Base-by-base conservation (phyloP, 2,888 invertebrate species). In the Pecten maximus region DNA sequence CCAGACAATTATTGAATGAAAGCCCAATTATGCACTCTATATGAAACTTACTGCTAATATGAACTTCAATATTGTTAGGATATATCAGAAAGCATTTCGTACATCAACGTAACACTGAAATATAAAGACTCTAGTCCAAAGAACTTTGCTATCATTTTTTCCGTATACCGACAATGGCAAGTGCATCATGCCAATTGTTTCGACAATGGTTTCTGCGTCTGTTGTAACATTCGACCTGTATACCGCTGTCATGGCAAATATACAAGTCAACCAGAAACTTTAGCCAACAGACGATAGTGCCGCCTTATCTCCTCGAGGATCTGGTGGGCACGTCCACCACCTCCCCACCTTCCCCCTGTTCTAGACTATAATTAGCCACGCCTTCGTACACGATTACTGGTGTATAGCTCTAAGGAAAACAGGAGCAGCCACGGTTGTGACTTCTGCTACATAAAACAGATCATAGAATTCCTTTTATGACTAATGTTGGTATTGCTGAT, bases 401-500 rank as follows among this genome's bases (percentile, higher is more conserved):
- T 74, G 15, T 35, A 74, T 74, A 10, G 74, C 74, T 74, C 35
- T 12, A 74, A 74, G 74, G 74, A 28, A 74, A 74, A 74, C 74
- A 74, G n/a, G 28, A 28, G 23, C 74, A 35, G 74, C 35, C 28
- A 28, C 74, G 74, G 28, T 35, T 74, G 74, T 74, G 74, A 74
- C 74, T 74, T 74, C 74, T 74, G 74, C 74, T 74, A 74, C 74
- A 35, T 74, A 74, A 74, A 74, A 74, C 74, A 74, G 74, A 74
- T 74, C 74, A 74, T 74, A 15, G 74, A 74, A 74, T 74, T 74
- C 28, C 12, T 74, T 74, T 74, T 10, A 74, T 74, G 74, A 74
- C 74, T 74, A 74, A 74, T 74, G 28, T 74, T 74, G 74, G 35
- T 74, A 74, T 74, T 74, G 28, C 2, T 74, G 23, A 74, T 74